phyloP scores from a whole-genome alignment of 2,797 vertebrate species.

The Pipistrellus pygmaeus region DNA sequence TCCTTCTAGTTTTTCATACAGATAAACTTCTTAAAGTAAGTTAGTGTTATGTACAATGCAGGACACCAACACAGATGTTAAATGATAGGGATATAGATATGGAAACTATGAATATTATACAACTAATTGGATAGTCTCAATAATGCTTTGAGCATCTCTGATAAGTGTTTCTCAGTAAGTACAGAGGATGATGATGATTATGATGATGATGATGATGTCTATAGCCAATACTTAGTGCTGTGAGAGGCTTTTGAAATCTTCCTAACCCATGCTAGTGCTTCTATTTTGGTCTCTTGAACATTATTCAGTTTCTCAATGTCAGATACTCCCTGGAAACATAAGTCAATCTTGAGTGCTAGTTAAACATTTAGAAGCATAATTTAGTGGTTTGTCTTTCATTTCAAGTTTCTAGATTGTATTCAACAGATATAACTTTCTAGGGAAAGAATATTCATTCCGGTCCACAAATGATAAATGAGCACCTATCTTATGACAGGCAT shows the following conservation, averaged over 20 bases:
- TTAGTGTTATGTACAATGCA: slow-evolving; percentile 14
- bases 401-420: slow-evolving; percentile 35
- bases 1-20: slow-evolving; percentile 44
- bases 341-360: slow-evolving; percentile 26
- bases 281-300: background rate
- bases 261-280: background rate
- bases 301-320: slow-evolving; percentile 50
- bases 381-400: slow-evolving; percentile 58
- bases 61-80: background rate
- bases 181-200: background rate
- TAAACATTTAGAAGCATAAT: slow-evolving; percentile 52
- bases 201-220: background rate
- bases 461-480: slow-evolving; percentile 1
- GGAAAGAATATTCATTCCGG: slow-evolving; percentile 39
- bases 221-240: background rate
- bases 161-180: slow-evolving; percentile 23
- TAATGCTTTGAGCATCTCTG: background rate
- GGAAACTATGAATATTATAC: background rate
- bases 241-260: background rate
- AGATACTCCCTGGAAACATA: slow-evolving; percentile 13
- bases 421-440: slow-evolving; percentile 25
- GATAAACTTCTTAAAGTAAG: slow-evolving; percentile 42
- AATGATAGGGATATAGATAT: background rate
- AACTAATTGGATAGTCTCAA: background rate
- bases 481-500: slow-evolving; percentile 5